Percentiles rank a stretch among this genome's conserved stretches.
These are phyloP conservation scores for Keiferia lycopersicella DNA, from an alignment of 2,888 invertebrate species.

Conservation along the genomic window DNA sequence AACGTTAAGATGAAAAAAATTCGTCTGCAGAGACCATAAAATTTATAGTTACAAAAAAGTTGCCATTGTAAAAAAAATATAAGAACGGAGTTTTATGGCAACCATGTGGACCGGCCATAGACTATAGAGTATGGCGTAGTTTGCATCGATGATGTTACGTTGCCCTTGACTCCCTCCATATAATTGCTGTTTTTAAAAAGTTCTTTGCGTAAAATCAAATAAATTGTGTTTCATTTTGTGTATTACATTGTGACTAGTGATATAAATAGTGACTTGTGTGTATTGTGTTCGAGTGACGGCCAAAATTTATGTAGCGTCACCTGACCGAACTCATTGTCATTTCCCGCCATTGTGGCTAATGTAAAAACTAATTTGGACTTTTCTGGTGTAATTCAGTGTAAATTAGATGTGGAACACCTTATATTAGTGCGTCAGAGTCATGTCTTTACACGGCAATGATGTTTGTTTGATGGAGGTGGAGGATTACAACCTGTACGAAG, in stretches of 20 bases:
- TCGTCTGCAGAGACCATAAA: background rate
- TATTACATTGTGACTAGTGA: constrained; percentile 42
- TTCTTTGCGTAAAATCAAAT: constrained; percentile 47
- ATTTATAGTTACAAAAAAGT: background rate
- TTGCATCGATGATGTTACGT: constrained; percentile 68
- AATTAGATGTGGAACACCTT: constrained; percentile 61
- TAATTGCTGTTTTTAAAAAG: constrained; percentile 68
- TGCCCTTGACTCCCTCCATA: constrained; percentile 71
- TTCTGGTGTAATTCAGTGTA: constrained; percentile 41
- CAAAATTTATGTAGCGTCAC: constrained; percentile 74
- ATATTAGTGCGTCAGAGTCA: constrained; percentile 61
- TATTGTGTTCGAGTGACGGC: constrained; percentile 44
- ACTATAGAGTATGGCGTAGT: constrained; percentile 56
- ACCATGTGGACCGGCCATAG: constrained; percentile 28
- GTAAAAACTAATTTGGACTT: constrained; percentile 55
- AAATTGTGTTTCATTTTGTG: constrained; percentile 41
- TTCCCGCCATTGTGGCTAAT: constrained; percentile 81
- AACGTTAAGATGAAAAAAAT: too few relatives aligned
- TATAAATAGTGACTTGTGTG: constrained; percentile 47
- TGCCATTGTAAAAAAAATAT: constrained; percentile 6
- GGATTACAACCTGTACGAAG: constrained; percentile 79
- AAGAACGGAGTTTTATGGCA: constrained; percentile 19
- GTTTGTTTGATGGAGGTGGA: constrained; percentile 79
- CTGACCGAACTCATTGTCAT: constrained; percentile 81
- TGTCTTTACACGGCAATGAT: constrained; percentile 81